Percentiles rank a stretch among this genome's conserved stretches.
phyloP scores from a whole-genome alignment of 2,797 vertebrate species.

The Pelobates cultripes region DNA sequence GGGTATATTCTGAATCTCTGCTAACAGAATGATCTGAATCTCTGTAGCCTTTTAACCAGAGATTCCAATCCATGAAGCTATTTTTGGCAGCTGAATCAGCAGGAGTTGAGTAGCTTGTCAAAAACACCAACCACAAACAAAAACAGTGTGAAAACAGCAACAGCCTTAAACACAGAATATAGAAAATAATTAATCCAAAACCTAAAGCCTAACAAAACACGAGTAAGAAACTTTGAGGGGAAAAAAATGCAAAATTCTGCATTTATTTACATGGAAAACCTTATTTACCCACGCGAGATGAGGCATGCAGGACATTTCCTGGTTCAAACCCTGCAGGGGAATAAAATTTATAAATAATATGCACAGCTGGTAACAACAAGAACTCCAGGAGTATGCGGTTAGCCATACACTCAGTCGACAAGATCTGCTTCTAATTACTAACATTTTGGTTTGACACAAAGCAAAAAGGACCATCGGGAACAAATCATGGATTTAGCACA shows the following conservation, averaged over 20 bases:
- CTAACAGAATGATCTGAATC: no score
- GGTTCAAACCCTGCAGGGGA: not conserved
- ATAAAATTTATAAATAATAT: not conserved
- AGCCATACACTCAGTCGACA: not conserved
- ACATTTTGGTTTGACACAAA: not conserved
- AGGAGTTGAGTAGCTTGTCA: no score
- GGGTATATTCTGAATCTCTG: no score
- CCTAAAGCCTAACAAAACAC: not conserved
- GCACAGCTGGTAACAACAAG: not conserved
- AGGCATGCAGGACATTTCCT: not conserved
- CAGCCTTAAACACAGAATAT: no score
- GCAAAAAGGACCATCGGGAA: not conserved
- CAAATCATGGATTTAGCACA: no score
- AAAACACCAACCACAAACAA: no score
- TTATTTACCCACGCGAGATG: not conserved
- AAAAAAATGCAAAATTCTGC: no score
- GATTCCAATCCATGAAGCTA: no score
- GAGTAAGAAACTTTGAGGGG: not conserved
- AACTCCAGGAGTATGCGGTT: not conserved
- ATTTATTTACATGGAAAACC: not conserved
- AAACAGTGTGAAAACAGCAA: no score
- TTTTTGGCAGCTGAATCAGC: no score
- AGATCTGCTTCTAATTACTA: constrained; percentile 5
- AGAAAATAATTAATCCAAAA: no score
- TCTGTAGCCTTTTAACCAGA: no score